These are phyloP conservation scores for cat (Felis catus) DNA, from an alignment of 2,113 vertebrate species.

Conservation along the genomic window DNA sequence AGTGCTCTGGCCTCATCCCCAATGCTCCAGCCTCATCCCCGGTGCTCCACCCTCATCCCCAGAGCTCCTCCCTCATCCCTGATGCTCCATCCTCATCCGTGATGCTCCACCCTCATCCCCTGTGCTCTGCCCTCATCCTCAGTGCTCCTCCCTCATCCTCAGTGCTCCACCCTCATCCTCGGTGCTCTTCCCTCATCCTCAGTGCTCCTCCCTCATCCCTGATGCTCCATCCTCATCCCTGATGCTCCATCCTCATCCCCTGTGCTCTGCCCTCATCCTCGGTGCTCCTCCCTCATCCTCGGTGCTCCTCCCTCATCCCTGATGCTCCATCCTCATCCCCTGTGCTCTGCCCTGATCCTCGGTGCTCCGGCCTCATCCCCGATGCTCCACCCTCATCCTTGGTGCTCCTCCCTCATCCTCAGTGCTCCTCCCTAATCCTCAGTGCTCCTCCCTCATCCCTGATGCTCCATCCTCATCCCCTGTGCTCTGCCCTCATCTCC, in stretches of 20 bases:
- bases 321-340: no score
- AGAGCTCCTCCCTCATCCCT: no score
- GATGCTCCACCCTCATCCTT: fast-evolving
- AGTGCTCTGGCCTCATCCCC: fast-evolving
- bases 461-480: background rate
- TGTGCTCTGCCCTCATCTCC: no score
- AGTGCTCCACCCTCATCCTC: no score
- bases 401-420: fast-evolving
- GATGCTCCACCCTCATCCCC: fast-evolving
- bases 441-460: background rate
- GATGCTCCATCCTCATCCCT: fast-evolving
- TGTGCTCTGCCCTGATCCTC: fast-evolving
- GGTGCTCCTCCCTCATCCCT: no score
- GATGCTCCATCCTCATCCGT: fast-evolving
- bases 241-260: fast-evolving
- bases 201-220: fast-evolving
- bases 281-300: fast-evolving
- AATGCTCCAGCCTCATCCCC: no score
- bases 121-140: fast-evolving
- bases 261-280: no score
- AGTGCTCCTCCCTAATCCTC: no score
- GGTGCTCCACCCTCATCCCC: background rate
- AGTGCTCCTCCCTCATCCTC: fast-evolving
- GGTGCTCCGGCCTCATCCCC: no score
- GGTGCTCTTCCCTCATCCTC: background rate